Conservation (phyloP, 2,797 vertebrate genomes). For the Mormyrus hasselquistii region DNA sequence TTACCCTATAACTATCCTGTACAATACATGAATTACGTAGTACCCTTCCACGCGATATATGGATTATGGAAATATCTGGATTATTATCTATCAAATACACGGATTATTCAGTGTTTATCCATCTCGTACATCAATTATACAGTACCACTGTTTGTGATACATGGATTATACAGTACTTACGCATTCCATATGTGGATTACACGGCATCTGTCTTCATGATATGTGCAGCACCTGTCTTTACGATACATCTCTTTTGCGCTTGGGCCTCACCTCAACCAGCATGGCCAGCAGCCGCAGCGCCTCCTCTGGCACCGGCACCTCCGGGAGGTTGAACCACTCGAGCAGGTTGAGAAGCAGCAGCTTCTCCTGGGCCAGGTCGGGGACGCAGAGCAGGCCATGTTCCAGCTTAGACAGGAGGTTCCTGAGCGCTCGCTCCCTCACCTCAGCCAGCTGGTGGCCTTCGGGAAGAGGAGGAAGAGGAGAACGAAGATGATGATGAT, state of each 20-base stretch:
- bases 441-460: slow-evolving; percentile 87
- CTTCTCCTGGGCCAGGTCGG: slow-evolving; percentile 77
- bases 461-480: background rate
- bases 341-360: slow-evolving; percentile 73
- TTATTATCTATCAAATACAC: background rate
- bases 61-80: background rate
- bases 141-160: background rate
- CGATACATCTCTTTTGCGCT: slow-evolving; percentile 61
- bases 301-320: slow-evolving; percentile 78
- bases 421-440: slow-evolving; percentile 79
- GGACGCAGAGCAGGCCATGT: slow-evolving; percentile 67
- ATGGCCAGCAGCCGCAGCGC: slow-evolving; percentile 68
- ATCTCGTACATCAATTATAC: background rate
- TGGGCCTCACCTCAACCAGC: slow-evolving; percentile 71
- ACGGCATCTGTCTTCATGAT: background rate
- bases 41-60: background rate
- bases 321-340: slow-evolving; percentile 91
- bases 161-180: background rate
- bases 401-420: slow-evolving; percentile 80
- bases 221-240: background rate
- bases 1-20: background rate
- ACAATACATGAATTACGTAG: background rate
- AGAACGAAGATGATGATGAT: background rate
- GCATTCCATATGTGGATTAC: background rate
- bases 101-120: background rate